phyloP scores from a whole-genome alignment of 2,113 vertebrate species.

The Platichthys stellatus region DNA sequence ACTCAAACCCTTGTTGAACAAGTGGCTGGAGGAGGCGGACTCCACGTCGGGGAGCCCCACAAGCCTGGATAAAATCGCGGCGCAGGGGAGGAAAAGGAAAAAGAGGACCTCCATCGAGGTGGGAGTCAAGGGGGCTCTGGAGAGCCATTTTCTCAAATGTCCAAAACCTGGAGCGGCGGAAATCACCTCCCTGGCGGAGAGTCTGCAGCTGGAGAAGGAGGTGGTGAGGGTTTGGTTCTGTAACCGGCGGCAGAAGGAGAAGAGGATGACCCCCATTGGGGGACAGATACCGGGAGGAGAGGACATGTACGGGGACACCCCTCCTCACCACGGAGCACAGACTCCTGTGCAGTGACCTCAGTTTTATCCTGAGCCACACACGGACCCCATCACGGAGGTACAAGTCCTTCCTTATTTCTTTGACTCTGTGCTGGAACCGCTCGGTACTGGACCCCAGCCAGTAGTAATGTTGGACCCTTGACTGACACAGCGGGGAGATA shows the following conservation, averaged over 20 bases:
- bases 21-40: slow-evolving; percentile 99
- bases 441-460: slow-evolving; percentile 58
- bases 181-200: slow-evolving; percentile 96
- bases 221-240: slow-evolving; percentile 99
- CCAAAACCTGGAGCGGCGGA: slow-evolving; percentile 97
- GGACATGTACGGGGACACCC: slow-evolving; percentile 98
- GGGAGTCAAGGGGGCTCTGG: slow-evolving; percentile 97
- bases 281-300: slow-evolving; percentile 93
- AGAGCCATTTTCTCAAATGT: slow-evolving; percentile 99
- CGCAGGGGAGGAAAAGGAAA: slow-evolving; percentile 97
- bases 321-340: slow-evolving; percentile 96
- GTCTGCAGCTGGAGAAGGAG: slow-evolving; percentile 99
- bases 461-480: slow-evolving; percentile 55
- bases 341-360: slow-evolving; percentile 94
- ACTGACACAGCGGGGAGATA: slow-evolving; percentile 52
- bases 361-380: slow-evolving; percentile 47
- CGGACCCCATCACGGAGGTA: slow-evolving; percentile 56
- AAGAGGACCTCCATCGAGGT: slow-evolving; percentile 99
- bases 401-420: slow-evolving; percentile 60
- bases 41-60: slow-evolving; percentile 97
- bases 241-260: slow-evolving; percentile 99
- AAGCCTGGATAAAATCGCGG: slow-evolving; percentile 99
- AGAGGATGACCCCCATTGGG: slow-evolving; percentile 97
- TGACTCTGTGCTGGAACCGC: slow-evolving; percentile 53
- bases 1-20: slow-evolving; percentile 98